A percentile compares a stretch with the other conserved stretches of the same genome.
phyloP scores from a whole-genome alignment of 1,140 invertebrate genomes.

The Listronotus oregonensis region DNA sequence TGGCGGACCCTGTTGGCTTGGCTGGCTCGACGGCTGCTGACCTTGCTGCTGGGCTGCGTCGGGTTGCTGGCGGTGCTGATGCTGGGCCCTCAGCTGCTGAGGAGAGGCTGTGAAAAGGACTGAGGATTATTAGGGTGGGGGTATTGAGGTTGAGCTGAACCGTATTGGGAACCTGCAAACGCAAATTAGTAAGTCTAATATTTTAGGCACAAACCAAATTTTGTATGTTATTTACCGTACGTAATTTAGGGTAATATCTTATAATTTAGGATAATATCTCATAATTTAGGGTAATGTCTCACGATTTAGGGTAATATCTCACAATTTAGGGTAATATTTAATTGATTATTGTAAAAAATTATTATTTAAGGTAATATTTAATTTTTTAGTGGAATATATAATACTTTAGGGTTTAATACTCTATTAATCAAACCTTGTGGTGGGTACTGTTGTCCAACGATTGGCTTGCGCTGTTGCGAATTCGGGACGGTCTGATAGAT shows the following conservation, averaged over 20 bases:
- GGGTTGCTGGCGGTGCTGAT: constrained; percentile 46
- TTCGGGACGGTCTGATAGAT: constrained; percentile 39
- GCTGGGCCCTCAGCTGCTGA: constrained; percentile 52
- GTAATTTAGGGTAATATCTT: too few relatives aligned
- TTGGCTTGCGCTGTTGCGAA: constrained; percentile 49
- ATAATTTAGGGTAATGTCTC: too few relatives aligned
- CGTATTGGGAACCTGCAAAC: constrained; percentile 29
- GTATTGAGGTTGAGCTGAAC: constrained; percentile 35
- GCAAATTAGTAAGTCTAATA: neutral
- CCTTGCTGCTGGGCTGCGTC: constrained; percentile 30
- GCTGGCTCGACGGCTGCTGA: constrained; percentile 38
- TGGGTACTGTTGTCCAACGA: constrained; percentile 23
- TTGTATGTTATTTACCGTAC: too few relatives aligned
- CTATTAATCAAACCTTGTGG: constrained; percentile 18
- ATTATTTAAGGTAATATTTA: too few relatives aligned
- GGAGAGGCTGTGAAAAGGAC: constrained; percentile 38
- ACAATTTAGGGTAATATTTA: too few relatives aligned
- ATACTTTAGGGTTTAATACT: neutral
- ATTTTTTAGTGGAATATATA: neutral
- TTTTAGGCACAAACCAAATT: neutral
- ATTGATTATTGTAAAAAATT: too few relatives aligned
- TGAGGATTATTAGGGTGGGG: constrained; percentile 22
- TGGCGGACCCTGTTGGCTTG: constrained; percentile 14
- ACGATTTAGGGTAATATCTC: too few relatives aligned
- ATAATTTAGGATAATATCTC: too few relatives aligned